Conservation (phyloP, 2,888 invertebrate species). For the Heterodera filipjevi region DNA sequence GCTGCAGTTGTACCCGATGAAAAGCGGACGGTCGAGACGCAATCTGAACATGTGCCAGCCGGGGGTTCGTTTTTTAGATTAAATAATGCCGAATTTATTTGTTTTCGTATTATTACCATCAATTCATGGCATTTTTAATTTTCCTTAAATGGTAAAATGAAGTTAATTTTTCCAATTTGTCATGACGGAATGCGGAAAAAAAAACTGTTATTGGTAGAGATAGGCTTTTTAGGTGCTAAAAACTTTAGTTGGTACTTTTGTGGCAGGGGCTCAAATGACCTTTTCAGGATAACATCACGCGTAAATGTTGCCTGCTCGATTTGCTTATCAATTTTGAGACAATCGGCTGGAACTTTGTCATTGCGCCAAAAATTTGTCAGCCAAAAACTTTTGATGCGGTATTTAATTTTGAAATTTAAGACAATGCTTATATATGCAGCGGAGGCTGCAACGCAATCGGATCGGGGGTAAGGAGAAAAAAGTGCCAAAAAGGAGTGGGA, state of each 20-base stretch:
- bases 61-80: not conserved
- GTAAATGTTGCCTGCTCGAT: conserved; percentile 86
- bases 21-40: conserved; percentile 47
- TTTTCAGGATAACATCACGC: conserved; percentile 53
- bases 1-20: conserved; percentile 37
- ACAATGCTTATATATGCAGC: conserved; percentile 92
- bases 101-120: not conserved
- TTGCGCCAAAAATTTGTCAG: conserved; percentile 82
- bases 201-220: too few relatives aligned
- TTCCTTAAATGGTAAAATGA: too few relatives aligned
- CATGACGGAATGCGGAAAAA: too few relatives aligned
- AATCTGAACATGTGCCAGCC: conserved; percentile 39
- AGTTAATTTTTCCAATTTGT: too few relatives aligned
- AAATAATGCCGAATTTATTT: not conserved
- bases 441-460: conserved; percentile 79
- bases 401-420: conserved; percentile 1
- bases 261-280: not conserved
- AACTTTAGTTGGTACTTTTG: too few relatives aligned
- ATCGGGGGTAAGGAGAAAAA: not conserved
- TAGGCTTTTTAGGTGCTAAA: too few relatives aligned
- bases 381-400: not conserved
- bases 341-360: conserved; percentile 96
- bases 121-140: too few relatives aligned
- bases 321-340: conserved; percentile 82
- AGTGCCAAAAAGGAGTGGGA: not conserved